Evolutionary conservation across 30 jellyfish, hydroid and myxozoan species (phyloP).

Genomic region (Phacellophora camtschatica): DNA sequence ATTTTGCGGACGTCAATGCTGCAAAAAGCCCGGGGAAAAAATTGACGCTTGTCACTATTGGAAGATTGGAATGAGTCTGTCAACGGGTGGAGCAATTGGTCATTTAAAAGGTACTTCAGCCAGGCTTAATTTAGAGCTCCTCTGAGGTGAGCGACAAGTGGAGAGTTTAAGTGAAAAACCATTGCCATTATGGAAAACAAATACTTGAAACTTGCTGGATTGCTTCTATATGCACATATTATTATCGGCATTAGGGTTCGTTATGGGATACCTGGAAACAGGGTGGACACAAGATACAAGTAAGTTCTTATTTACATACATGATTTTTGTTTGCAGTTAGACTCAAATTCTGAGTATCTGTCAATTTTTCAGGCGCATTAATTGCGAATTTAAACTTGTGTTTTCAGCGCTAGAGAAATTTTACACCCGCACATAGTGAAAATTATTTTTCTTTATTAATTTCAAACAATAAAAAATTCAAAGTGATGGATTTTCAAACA

Average conservation of each 20-base stretch:
- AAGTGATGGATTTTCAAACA: too few species aligned
- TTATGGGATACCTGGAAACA: conserved; percentile 43
- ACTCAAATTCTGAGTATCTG: too few species aligned
- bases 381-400: too few species aligned
- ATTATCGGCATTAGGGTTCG: conserved; percentile 31
- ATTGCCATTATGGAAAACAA: neutral
- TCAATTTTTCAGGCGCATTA: too few species aligned
- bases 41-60: neutral
- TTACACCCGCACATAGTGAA: too few species aligned
- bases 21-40: too few species aligned
- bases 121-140: conserved; percentile 15
- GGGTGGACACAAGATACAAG: conserved; percentile 23
- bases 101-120: conserved; percentile 5
- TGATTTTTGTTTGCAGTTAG: too few species aligned
- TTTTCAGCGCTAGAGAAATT: too few species aligned
- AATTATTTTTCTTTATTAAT: too few species aligned
- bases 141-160: conserved; percentile 19
- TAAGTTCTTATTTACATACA: neutral
- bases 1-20: too few species aligned
- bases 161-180: neutral
- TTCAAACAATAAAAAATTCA: too few species aligned
- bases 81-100: conserved; percentile 44
- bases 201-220: neutral
- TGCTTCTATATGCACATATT: neutral
- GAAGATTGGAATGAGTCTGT: conserved; percentile 37